These are phyloP conservation scores for Rhyacophila brunnea DNA, from an alignment of 1,140 invertebrate species.

Conservation along the genomic window DNA sequence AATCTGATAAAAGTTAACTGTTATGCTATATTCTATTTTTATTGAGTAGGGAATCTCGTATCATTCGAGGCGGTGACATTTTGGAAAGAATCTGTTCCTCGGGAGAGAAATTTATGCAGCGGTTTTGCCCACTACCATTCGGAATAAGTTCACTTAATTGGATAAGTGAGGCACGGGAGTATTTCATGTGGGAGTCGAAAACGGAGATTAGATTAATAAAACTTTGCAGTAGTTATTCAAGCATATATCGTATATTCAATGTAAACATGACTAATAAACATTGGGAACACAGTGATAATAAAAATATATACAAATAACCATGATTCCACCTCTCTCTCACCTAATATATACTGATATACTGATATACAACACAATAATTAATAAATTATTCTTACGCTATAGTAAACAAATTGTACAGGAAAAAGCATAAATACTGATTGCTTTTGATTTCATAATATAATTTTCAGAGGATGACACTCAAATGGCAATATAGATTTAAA, in stretches of 20 bases:
- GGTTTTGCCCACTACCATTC: too few species aligned
- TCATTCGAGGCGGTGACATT: too few species aligned
- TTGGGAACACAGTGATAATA: constrained; percentile 38
- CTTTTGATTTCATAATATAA: constrained; percentile 32
- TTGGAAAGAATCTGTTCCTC: too few species aligned
- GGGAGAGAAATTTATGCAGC: too few species aligned
- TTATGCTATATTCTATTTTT: too few species aligned
- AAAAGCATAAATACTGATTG: constrained; percentile 37
- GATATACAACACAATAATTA: constrained; percentile 35
- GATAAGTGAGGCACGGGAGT: too few species aligned
- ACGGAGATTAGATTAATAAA: constrained; percentile 25
- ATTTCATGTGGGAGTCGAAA: not conserved
- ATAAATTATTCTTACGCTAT: constrained; percentile 36
- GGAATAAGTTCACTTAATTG: too few species aligned
- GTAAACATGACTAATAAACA: constrained; percentile 38
- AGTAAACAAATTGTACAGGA: constrained; percentile 36
- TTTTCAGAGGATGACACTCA: constrained; percentile 33
- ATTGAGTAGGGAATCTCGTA: too few species aligned
- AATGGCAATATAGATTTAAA: constrained; percentile 32
- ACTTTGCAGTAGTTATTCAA: constrained; percentile 32
- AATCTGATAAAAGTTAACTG: too few species aligned
- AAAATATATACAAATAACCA: constrained; percentile 39
- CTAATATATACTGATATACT: constrained; percentile 33
- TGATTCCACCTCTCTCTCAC: constrained; percentile 31
- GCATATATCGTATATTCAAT: constrained; percentile 38